Conservation (phyloP, 2,797 vertebrate species). For the Gymnodraco acuticeps region DNA sequence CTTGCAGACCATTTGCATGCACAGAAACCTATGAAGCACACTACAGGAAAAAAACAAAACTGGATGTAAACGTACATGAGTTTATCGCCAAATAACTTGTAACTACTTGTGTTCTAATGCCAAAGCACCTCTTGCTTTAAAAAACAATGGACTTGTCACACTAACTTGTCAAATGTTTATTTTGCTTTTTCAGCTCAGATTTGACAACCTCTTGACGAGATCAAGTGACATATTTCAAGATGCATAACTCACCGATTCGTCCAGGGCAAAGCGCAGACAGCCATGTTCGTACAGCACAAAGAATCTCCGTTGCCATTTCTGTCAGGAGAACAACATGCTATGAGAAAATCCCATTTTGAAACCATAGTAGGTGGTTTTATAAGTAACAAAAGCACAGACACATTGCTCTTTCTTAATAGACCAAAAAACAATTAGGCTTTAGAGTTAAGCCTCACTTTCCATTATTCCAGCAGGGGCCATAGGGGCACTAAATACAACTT, state of each 20-base stretch:
- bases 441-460: not conserved
- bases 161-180: no score
- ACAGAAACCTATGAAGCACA: no score
- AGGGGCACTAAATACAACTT: not conserved
- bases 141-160: no score
- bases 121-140: no score
- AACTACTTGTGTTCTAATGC: no score
- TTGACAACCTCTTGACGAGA: no score
- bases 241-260: constrained; percentile 85
- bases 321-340: constrained; percentile 38
- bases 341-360: not conserved
- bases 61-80: no score
- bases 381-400: not conserved
- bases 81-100: no score
- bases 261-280: constrained; percentile 87
- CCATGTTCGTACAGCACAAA: constrained; percentile 90
- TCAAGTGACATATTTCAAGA: not conserved
- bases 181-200: no score
- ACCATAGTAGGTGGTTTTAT: not conserved
- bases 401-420: not conserved
- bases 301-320: constrained; percentile 90
- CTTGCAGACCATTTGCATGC: no score
- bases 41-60: no score
- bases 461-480: not conserved
- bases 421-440: not conserved